Conservation (phyloP, 2,888 invertebrate genomes). For the Mellilla xanthometata region DNA sequence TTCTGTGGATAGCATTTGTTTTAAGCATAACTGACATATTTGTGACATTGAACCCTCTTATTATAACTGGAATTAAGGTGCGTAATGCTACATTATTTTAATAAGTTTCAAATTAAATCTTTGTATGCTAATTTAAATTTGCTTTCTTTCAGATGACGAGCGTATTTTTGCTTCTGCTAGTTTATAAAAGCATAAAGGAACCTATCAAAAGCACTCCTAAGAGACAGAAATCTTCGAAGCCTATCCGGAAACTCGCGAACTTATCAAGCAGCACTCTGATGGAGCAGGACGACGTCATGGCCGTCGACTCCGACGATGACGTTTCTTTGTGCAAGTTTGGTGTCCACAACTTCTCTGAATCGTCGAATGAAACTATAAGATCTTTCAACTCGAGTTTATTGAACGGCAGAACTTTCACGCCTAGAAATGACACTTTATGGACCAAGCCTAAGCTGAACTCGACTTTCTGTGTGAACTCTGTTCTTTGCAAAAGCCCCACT, state of each 20-base stretch:
- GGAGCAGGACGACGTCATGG: conserved; percentile 55
- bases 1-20: conserved; percentile 66
- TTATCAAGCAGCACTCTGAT: conserved; percentile 42
- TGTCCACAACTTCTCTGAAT: conserved; percentile 64
- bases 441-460: conserved; percentile 66
- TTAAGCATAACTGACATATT: conserved; percentile 49
- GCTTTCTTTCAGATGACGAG: conserved; percentile 61
- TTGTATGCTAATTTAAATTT: too few species aligned
- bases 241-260: conserved; percentile 53
- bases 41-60: conserved; percentile 45
- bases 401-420: conserved; percentile 65
- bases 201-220: conserved; percentile 35
- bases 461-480: conserved; percentile 65
- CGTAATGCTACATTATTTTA: conserved; percentile 27
- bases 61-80: conserved; percentile 64
- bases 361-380: conserved; percentile 60
- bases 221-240: conserved; percentile 47
- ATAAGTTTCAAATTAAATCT: too few species aligned
- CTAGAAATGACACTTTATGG: conserved; percentile 61
- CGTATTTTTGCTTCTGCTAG: conserved; percentile 52
- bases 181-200: conserved; percentile 57
- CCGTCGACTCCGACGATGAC: conserved; percentile 71
- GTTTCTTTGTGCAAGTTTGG: conserved; percentile 74
- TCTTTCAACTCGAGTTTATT: conserved; percentile 51
- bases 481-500: conserved; percentile 56